phyloP scores from a whole-genome alignment of 2,888 invertebrate species.

The Cryptosula pallasiana region DNA sequence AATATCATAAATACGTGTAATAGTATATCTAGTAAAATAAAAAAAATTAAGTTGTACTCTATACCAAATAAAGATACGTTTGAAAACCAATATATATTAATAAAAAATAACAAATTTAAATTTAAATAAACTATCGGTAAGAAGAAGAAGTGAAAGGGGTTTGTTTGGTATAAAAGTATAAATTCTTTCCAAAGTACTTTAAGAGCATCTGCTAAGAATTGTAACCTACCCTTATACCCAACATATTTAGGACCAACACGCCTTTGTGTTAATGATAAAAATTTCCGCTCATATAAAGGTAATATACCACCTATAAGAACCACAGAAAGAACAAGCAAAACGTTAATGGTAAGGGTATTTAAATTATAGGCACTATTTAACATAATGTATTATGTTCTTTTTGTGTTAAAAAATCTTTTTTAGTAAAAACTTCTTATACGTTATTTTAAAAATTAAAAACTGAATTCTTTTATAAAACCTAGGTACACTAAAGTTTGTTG shows the following conservation, averaged over 20 bases:
- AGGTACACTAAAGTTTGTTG: background rate
- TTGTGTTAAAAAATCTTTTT: no score
- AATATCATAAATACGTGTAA: background rate
- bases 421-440: background rate
- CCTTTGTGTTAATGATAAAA: background rate
- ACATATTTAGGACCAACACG: background rate
- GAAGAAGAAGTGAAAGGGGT: background rate
- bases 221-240: background rate
- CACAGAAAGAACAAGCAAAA: no score
- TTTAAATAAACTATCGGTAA: background rate
- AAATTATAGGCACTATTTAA: no score
- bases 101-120: background rate
- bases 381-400: no score
- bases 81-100: background rate
- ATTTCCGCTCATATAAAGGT: background rate
- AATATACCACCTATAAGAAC: background rate
- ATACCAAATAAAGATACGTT: slow-evolving; percentile 1
- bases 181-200: background rate
- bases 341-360: no score
- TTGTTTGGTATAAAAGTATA: background rate
- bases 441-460: background rate
- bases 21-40: background rate
- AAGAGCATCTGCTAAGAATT: background rate
- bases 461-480: background rate
- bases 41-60: background rate